Percentiles rank a stretch among this genome's conserved stretches.
Conservation (phyloP, 1,140 invertebrate species). For the Tachypleus tridentatus region DNA sequence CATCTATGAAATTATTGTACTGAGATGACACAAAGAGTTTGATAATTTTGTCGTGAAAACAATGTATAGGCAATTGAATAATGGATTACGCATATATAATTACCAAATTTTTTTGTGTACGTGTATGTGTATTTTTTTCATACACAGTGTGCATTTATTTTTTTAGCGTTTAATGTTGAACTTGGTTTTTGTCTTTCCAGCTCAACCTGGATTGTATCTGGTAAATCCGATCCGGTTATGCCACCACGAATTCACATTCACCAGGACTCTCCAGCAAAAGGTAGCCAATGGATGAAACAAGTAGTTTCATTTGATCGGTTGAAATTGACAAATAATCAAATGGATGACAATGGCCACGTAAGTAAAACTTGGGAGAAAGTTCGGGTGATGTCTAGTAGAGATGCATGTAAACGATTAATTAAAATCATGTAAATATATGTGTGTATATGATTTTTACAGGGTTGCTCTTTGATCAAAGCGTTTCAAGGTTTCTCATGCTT, state of each 20-base stretch:
- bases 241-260: constrained; percentile 94
- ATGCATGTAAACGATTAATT: too few relatives aligned
- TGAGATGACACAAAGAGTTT: too few relatives aligned
- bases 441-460: too few relatives aligned
- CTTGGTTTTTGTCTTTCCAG: constrained; percentile 23
- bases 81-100: too few relatives aligned
- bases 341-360: constrained; percentile 97
- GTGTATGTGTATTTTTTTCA: not conserved
- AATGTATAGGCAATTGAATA: too few relatives aligned
- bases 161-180: not conserved
- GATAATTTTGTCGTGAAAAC: too few relatives aligned
- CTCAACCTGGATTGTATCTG: constrained; percentile 48
- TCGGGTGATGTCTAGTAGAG: too few relatives aligned
- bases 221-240: constrained; percentile 85
- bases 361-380: constrained; percentile 36
- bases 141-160: constrained; percentile 13
- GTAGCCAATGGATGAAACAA: constrained; percentile 96
- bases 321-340: constrained; percentile 97
- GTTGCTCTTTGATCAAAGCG: too few relatives aligned
- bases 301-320: constrained; percentile 95
- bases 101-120: too few relatives aligned
- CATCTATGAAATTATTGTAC: too few relatives aligned
- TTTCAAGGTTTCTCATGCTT: too few relatives aligned
- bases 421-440: too few relatives aligned
- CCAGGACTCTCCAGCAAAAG: constrained; percentile 89